Base-by-base conservation (phyloP, 2,888 invertebrate species). In the Arctia plantaginis region DNA sequence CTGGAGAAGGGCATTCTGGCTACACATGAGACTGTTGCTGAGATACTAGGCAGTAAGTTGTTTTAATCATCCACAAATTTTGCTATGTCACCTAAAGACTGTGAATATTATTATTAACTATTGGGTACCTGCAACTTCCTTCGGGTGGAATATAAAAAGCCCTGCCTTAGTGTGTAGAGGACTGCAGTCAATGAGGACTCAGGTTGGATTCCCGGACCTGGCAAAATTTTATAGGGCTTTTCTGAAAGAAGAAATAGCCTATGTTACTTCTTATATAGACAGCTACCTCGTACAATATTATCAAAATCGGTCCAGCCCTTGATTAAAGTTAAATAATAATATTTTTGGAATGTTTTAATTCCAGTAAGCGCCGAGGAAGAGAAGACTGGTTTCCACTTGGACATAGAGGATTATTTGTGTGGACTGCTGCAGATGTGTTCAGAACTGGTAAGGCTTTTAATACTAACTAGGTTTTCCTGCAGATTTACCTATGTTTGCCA, bases 381-480 rank as follows among this genome's bases (percentile, higher is more conserved):
- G 78, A 96, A 96, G 51, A 96, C 97, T n/a, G 98, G 98, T 0
- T 98, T 99, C 88, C 98, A 99, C 88, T 94, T 99, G 83, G 99
- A 99, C 83, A 95, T 99, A 44, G 99, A 99, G 91, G 99, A 99
- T 89, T 99, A 98, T 87, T 94, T 99, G 33, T 97, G 97, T 91
- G 99, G 99, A 0, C 92, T 99, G 18, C 94, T 99, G 27, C 97
- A 97, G 88, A 93, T 99, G 83, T 98, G 98, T 51, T 97, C 98
- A 27, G 99, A 99, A 94, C 90, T 99, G 96, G 98, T 98, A 91
- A 94, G 51, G 65, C 35, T 44, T 68, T 68, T 20, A 47, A 13
- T 23, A 44, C 10, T 41, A 15, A 23, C 27, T 41, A n/a, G n/a
- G 6, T 35, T 30, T 18, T 1, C 47, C 47, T 20, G 20, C 47